These are phyloP conservation scores for Protobothrops flavoviridis DNA, from an alignment of 2,113 vertebrate species.

Conservation along the genomic window DNA sequence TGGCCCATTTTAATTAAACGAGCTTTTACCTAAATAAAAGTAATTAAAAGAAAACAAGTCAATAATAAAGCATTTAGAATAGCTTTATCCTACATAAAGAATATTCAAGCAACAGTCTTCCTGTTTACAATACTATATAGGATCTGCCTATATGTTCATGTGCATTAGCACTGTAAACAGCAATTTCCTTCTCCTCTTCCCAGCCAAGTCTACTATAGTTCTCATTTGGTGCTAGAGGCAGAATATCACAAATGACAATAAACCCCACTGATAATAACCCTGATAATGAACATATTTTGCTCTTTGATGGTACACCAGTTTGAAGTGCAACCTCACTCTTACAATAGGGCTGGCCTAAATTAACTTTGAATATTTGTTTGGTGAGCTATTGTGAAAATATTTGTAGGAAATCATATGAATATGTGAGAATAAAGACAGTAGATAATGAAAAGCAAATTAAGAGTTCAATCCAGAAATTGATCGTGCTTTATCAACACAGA, in stretches of 20 bases:
- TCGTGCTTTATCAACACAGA: background rate
- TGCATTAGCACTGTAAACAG: background rate
- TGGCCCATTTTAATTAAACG: conserved; percentile 75
- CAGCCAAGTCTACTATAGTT: background rate
- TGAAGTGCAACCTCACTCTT: background rate
- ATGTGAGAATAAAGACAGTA: background rate
- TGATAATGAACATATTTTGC: background rate
- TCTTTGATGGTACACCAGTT: background rate
- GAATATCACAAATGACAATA: background rate
- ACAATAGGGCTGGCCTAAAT: background rate
- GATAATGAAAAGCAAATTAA: background rate
- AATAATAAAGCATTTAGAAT: background rate
- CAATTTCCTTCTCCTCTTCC: background rate
- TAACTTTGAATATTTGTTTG: background rate
- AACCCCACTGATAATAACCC: background rate
- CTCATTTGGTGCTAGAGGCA: background rate
- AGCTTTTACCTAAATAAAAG: conserved; percentile 70
- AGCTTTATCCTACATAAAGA: background rate
- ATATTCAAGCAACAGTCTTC: background rate
- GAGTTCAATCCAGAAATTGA: background rate
- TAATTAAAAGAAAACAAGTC: conserved; percentile 1
- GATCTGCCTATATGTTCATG: background rate
- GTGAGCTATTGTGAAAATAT: background rate
- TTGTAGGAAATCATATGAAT: background rate
- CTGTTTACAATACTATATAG: background rate